Base-by-base conservation (phyloP, 2,113 vertebrate species). In the Grallaria varia region DNA sequence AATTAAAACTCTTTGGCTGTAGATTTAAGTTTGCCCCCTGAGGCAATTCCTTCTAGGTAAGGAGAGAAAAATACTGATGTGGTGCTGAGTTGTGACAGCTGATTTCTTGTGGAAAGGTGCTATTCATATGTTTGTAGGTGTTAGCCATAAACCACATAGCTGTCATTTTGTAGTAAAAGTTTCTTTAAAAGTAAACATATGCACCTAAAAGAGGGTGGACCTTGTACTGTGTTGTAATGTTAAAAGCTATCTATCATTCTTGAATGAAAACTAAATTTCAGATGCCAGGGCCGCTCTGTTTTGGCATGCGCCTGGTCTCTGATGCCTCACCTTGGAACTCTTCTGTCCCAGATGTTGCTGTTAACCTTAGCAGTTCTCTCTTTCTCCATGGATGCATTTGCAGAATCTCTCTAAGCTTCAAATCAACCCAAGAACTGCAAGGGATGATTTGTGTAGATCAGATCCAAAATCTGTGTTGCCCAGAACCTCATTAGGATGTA, bases 111-210 rank as follows among this genome's bases (percentile, higher is more conserved):
- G 33, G 58, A 67, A 71, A 75, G 28, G 37, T 63, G 42, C 30
- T 68, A 0, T 69, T 74, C 25, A 0, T 71, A 19, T 31, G 1
- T 40, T 81, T 22, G 3, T 39, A 30, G 58, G 21, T 28, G 33
- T 83, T 42, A 72, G 47, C 71, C 24, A 4, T 55, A 25, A 77
- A 68, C 19, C 47, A 37, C 37, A 39, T 14, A 66, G 28, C 66
- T 91, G 8, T 73, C 20, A 18, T 30, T 92, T 42, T 62, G 42
- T 56, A 49, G 85, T 75, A 60, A 71, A 93, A 90, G 37, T 86
- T 90, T 80, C n/a, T 81, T 68, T 53, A 72, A 90, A 84, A 89
- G 83, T 66, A 84, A 95, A 90, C 72, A 59, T 10, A 28, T 20
- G 25, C 37, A 10, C 25, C 47, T 75, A 10, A 47, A 53, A 76